Percentiles rank a stretch among this genome's conserved stretches.
These are phyloP conservation scores for Drosophila mulleri DNA, from an alignment of 2,888 invertebrate species.

Conservation along the genomic window DNA sequence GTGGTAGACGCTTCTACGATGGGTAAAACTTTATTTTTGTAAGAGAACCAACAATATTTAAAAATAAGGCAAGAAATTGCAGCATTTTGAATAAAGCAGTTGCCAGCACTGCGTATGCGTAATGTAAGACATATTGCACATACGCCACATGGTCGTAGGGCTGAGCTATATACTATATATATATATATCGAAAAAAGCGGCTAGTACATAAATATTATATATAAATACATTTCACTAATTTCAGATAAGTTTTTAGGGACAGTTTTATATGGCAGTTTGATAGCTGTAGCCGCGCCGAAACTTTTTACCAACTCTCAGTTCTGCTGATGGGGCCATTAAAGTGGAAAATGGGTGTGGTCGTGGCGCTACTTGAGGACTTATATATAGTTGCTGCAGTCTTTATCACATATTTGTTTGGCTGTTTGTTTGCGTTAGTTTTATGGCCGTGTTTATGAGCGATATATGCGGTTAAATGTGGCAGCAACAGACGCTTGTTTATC, in stretches of 20 bases:
- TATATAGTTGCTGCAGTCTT: constrained; percentile 49
- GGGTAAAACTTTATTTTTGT: neutral
- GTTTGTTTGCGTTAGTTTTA: constrained; percentile 69
- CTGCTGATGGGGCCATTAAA: constrained; percentile 47
- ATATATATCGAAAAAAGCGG: neutral
- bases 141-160: constrained; percentile 32
- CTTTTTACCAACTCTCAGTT: constrained; percentile 52
- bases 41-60: neutral
- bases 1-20: neutral
- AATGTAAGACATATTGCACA: constrained; percentile 28
- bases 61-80: neutral
- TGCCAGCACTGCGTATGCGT: neutral
- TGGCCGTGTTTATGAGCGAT: constrained; percentile 73
- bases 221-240: constrained; percentile 49
- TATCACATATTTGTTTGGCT: constrained; percentile 70
- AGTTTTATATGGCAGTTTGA: constrained; percentile 34
- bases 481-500: constrained; percentile 65
- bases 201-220: constrained; percentile 38
- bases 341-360: constrained; percentile 35
- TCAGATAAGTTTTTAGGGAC: constrained; percentile 42
- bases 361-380: constrained; percentile 9
- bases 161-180: neutral
- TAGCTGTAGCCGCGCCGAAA: constrained; percentile 49
- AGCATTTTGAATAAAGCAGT: constrained; percentile 1
- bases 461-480: constrained; percentile 64